phyloP scores from a whole-genome alignment of 2,888 invertebrate species.

The Oligia latruncula region DNA sequence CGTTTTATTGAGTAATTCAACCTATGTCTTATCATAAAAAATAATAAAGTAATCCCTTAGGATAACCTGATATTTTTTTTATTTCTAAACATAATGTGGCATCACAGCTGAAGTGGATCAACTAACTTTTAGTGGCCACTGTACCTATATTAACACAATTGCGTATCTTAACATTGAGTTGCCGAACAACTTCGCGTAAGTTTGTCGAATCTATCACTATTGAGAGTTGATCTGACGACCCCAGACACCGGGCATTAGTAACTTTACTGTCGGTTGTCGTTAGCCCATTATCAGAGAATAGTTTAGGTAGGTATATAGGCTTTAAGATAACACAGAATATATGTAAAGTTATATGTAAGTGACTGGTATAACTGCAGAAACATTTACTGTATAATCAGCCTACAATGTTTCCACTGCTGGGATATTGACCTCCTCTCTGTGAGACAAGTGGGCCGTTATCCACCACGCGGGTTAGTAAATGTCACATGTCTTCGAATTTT shows the following conservation, averaged over 20 bases:
- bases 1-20: too few relatives aligned
- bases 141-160: too few relatives aligned
- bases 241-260: background rate
- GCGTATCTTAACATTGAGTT: background rate
- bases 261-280: background rate
- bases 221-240: background rate
- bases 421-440: background rate
- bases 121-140: background rate
- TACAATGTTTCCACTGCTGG: too few relatives aligned
- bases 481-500: background rate
- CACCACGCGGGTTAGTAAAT: background rate
- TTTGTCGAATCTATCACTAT: background rate
- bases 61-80: too few relatives aligned
- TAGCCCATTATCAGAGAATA: background rate
- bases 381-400: too few relatives aligned
- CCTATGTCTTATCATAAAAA: too few relatives aligned
- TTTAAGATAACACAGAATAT: background rate
- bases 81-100: too few relatives aligned
- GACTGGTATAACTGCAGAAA: too few relatives aligned
- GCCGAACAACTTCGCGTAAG: background rate
- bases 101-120: background rate
- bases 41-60: too few relatives aligned
- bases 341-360: background rate
- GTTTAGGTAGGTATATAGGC: background rate
- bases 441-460: background rate